Conservation (phyloP, 1,140 invertebrate species). For the Pseudomyrmex gracilis region DNA sequence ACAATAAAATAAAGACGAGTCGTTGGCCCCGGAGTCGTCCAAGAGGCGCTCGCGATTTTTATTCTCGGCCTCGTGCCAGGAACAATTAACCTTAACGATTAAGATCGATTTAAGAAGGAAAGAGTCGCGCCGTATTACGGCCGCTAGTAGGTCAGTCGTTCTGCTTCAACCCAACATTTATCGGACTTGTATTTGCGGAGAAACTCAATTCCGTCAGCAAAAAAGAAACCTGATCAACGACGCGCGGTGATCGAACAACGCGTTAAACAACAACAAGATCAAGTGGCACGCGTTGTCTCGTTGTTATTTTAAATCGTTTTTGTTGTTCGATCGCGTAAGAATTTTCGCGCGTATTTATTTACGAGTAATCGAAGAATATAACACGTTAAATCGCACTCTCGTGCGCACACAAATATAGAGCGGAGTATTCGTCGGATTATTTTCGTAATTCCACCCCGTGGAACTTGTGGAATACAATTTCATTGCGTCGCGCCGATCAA, state of each 20-base stretch:
- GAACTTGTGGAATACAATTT: slow-evolving; percentile 18
- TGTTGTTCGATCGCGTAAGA: background rate
- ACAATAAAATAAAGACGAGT: slow-evolving; percentile 55
- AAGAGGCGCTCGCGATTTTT: slow-evolving; percentile 52
- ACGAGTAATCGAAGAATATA: slow-evolving; percentile 38
- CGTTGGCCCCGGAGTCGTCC: slow-evolving; percentile 27
- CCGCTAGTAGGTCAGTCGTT: background rate
- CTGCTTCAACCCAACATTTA: slow-evolving; percentile 7
- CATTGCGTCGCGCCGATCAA: slow-evolving; percentile 26
- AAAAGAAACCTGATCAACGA: background rate
- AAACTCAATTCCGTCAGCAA: background rate
- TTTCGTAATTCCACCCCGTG: slow-evolving; percentile 32
- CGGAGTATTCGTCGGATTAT: slow-evolving; percentile 25
- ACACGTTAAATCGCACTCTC: slow-evolving; percentile 30
- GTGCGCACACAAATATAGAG: background rate
- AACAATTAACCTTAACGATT: slow-evolving; percentile 74
- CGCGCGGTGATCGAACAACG: background rate
- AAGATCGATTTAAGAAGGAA: slow-evolving; percentile 57
- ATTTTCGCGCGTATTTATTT: slow-evolving; percentile 33
- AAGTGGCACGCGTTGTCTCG: background rate
- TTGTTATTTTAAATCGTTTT: slow-evolving; percentile 22
- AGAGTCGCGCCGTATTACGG: too few relatives aligned
- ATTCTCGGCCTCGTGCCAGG: slow-evolving; percentile 61
- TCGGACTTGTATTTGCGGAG: background rate
- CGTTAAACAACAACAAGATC: background rate